Evolutionary conservation across 2,113 vertebrate genomes (phyloP).

Genomic region (Oncorhynchus masou): DNA sequence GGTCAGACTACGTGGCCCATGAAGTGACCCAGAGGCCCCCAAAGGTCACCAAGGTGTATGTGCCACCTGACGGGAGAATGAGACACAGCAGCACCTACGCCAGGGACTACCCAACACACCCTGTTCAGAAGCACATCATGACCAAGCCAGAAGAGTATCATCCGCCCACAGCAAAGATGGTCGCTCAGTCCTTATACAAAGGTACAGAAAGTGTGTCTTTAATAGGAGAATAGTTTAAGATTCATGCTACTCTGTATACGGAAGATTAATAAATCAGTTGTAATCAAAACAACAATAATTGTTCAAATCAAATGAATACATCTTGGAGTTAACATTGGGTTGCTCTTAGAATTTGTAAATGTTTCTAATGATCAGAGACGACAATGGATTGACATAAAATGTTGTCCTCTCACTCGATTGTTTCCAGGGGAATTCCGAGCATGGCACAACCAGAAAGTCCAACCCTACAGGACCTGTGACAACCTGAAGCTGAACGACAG

Average conservation of each 20-base stretch:
- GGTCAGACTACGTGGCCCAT: conserved; percentile 16
- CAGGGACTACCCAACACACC: neutral
- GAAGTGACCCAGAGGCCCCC: conserved; percentile 1
- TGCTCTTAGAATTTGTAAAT: neutral
- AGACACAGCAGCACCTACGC: conserved; percentile 13
- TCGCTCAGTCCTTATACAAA: conserved; percentile 31
- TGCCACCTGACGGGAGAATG: neutral
- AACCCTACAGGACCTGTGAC: conserved; percentile 25
- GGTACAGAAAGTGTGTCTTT: conserved; percentile 28
- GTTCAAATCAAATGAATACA: neutral
- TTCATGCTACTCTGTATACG: neutral
- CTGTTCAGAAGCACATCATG: neutral
- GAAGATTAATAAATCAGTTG: neutral
- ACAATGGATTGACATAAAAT: neutral
- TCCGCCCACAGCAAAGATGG: conserved; percentile 21
- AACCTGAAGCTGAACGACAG: conserved; percentile 43
- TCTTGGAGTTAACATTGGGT: neutral
- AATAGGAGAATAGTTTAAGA: neutral
- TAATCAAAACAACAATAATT: neutral
- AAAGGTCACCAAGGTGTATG: neutral
- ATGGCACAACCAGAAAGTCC: conserved; percentile 54
- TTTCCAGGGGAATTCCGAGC: conserved; percentile 73
- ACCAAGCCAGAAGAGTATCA: conserved; percentile 12
- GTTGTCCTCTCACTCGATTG: conserved; percentile 17
- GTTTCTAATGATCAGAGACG: neutral